These are phyloP conservation scores for Drosophila histrio DNA, from an alignment of 2,888 invertebrate species.

Conservation along the genomic window DNA sequence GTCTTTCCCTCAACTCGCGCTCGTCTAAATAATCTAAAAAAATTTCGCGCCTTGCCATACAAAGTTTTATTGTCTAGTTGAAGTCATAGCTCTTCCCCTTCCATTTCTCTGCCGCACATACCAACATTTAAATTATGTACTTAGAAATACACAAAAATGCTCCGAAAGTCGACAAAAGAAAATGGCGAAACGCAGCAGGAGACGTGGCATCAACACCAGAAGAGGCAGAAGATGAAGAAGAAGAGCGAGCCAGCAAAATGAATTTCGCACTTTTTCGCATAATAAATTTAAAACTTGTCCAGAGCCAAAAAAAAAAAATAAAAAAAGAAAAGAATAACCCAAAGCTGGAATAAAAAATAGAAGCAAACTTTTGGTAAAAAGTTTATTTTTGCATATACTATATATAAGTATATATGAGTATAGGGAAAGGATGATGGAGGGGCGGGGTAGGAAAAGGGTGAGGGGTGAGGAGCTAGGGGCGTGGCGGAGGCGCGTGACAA, in stretches of 20 bases:
- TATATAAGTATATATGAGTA: constrained; percentile 22
- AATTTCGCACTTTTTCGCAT: constrained; percentile 84
- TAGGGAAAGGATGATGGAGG: neutral
- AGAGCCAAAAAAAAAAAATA: constrained; percentile 30
- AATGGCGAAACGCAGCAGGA: constrained; percentile 72
- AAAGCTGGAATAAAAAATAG: constrained; percentile 47
- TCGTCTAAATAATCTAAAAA: constrained; percentile 69
- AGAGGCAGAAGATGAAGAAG: constrained; percentile 34
- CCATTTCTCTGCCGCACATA: constrained; percentile 14
- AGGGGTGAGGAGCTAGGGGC: neutral
- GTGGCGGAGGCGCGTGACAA: constrained; percentile 76
- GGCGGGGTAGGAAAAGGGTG: neutral
- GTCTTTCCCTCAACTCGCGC: constrained; percentile 3
- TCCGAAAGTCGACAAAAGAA: constrained; percentile 72
- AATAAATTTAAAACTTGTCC: constrained; percentile 83
- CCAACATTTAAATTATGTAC: constrained; percentile 82
- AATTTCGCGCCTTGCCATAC: constrained; percentile 72
- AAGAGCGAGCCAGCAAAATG: constrained; percentile 76
- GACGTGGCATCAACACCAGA: constrained; percentile 22
- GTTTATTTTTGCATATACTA: constrained; percentile 78
- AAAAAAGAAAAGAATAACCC: constrained; percentile 36
- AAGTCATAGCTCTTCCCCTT: constrained; percentile 21
- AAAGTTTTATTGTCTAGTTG: constrained; percentile 75
- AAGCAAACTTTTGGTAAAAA: constrained; percentile 73
- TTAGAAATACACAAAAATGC: constrained; percentile 78